phyloP scores from a whole-genome alignment of 2,888 invertebrate genomes.

The Chalcis sispes region DNA sequence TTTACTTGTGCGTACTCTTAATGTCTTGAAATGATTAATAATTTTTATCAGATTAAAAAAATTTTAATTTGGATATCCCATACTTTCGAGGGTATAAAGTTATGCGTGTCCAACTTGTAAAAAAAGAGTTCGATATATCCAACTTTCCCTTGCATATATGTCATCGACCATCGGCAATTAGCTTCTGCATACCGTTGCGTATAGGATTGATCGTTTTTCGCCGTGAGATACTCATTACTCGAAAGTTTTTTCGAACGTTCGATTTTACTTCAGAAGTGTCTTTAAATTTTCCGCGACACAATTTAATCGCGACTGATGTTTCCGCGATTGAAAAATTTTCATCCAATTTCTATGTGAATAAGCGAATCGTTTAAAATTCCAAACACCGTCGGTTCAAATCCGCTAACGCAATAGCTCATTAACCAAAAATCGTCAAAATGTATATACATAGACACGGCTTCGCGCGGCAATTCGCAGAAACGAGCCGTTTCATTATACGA shows the following conservation, averaged over 20 bases:
- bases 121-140: neutral
- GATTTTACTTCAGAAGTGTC: neutral
- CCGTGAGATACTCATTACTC: neutral
- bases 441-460: no score
- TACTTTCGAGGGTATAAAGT: no score
- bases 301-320: neutral
- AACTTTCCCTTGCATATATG: conserved; percentile 18
- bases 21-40: no score
- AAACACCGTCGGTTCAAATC: neutral
- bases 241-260: neutral
- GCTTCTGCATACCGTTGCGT: neutral
- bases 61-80: no score
- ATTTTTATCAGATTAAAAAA: no score
- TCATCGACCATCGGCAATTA: conserved; percentile 27
- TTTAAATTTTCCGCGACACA: neutral
- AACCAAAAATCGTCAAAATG: neutral
- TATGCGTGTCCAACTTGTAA: no score
- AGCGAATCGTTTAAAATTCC: neutral
- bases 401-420: neutral
- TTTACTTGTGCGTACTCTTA: no score
- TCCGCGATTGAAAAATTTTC: neutral
- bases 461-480: conserved; percentile 39
- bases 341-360: neutral
- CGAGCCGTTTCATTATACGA: conserved; percentile 25
- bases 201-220: conserved; percentile 12